Percentiles rank a stretch among this genome's conserved stretches.
phyloP scores from a whole-genome alignment of 1,140 invertebrate species.

The Penaeus japonicus region DNA sequence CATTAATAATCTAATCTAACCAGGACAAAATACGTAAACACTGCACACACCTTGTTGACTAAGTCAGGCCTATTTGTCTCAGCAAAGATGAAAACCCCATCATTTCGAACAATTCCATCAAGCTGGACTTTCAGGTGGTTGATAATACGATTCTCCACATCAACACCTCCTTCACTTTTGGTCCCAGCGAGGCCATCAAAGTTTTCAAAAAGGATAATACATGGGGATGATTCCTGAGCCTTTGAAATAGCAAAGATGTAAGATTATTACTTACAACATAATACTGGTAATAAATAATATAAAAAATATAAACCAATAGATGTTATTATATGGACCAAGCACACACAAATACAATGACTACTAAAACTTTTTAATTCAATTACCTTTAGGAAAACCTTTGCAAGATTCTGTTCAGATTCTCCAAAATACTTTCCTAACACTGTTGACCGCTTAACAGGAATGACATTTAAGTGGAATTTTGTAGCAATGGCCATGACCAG shows the following conservation, averaged over 20 bases:
- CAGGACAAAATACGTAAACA: background rate
- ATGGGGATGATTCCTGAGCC: constrained; percentile 48
- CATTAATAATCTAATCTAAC: background rate
- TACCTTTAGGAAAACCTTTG: constrained; percentile 48
- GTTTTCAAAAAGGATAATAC: constrained; percentile 56
- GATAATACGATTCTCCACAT: constrained; percentile 48
- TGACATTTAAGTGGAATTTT: constrained; percentile 43
- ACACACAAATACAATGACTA: background rate
- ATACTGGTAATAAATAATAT: background rate
- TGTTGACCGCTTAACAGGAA: constrained; percentile 49
- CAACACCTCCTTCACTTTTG: constrained; percentile 16
- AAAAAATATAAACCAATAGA: background rate
- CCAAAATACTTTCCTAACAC: constrained; percentile 59
- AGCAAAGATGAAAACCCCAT: constrained; percentile 46
- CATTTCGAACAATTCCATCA: constrained; percentile 47
- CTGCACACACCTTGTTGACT: constrained; percentile 36
- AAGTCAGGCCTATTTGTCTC: constrained; percentile 57
- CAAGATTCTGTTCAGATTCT: constrained; percentile 56
- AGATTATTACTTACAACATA: background rate
- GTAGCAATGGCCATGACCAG: constrained; percentile 44
- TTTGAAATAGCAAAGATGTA: background rate
- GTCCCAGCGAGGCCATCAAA: constrained; percentile 56
- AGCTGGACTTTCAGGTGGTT: constrained; percentile 56
- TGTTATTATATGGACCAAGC: background rate
- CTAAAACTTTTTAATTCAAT: background rate